Percentiles rank a stretch among this genome's conserved stretches.
phyloP scores from a whole-genome alignment of 2,797 vertebrate genomes.

The Protosalanx chinensis region DNA sequence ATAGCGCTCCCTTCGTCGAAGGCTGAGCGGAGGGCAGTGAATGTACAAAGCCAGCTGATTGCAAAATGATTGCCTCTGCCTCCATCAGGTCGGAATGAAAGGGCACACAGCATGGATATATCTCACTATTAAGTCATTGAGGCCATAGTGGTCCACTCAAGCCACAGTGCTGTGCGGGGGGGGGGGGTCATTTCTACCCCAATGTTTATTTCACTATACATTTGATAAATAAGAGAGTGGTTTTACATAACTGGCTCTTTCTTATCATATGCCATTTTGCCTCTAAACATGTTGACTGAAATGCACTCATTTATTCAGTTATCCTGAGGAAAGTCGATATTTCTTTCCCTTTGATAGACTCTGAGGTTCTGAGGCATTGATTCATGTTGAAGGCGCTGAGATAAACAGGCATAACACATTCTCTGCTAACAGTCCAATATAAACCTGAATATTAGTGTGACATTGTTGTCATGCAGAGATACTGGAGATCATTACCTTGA shows the following conservation, averaged over 20 bases:
- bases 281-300: conserved; percentile 12
- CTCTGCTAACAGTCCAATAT: neutral
- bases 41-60: conserved; percentile 47
- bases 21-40: conserved; percentile 25
- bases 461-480: neutral
- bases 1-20: conserved; percentile 7
- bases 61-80: conserved; percentile 40
- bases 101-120: conserved; percentile 29
- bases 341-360: neutral
- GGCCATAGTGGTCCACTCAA: conserved; percentile 46
- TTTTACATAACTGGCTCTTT: conserved; percentile 31
- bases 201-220: conserved; percentile 25
- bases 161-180: conserved; percentile 23
- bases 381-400: neutral
- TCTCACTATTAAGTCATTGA: conserved; percentile 49
- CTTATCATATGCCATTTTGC: conserved; percentile 24
- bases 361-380: too few species aligned
- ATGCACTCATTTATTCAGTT: neutral
- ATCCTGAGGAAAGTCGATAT: conserved; percentile 3
- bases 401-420: conserved; percentile 8
- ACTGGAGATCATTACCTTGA: neutral
- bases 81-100: conserved; percentile 45
- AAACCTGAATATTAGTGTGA: neutral
- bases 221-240: conserved; percentile 20
- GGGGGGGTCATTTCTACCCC: conserved; percentile 50